These are phyloP conservation scores for Caranx melampygus DNA, from an alignment of 2,113 vertebrate genomes.

Conservation along the genomic window DNA sequence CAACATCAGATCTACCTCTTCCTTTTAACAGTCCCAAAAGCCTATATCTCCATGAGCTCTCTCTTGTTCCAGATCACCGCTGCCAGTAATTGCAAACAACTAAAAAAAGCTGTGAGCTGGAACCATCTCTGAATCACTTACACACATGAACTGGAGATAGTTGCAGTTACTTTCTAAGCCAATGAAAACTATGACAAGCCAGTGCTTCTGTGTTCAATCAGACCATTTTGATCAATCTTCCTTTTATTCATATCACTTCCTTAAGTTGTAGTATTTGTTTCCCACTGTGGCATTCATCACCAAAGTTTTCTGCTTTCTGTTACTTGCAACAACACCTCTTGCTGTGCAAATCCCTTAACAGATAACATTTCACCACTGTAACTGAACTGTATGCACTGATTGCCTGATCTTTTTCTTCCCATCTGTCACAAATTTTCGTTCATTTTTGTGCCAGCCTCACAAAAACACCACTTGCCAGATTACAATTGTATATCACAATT, in stretches of 20 bases:
- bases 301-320: constrained; percentile 23
- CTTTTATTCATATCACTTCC: constrained; percentile 12
- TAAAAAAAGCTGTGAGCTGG: constrained; percentile 61
- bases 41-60: constrained; percentile 35
- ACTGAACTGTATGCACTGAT: background rate
- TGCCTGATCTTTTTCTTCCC: background rate
- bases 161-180: constrained; percentile 40
- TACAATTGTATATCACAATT: background rate
- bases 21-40: constrained; percentile 38
- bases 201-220: constrained; percentile 26
- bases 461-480: background rate
- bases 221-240: constrained; percentile 18
- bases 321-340: constrained; percentile 11
- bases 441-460: no score
- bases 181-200: constrained; percentile 17
- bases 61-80: constrained; percentile 67
- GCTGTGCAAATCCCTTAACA: background rate
- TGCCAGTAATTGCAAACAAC: constrained; percentile 66
- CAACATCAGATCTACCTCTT: constrained; percentile 23
- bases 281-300: background rate
- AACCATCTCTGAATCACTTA: constrained; percentile 55
- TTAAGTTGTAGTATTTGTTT: background rate
- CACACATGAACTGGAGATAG: constrained; percentile 42
- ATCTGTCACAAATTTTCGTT: background rate
- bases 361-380: background rate